Evolutionary conservation across 2,888 invertebrate genomes (phyloP), one percentile per base, ranked within the genome.

Genomic region (Cryptosula pallasiana): DNA sequence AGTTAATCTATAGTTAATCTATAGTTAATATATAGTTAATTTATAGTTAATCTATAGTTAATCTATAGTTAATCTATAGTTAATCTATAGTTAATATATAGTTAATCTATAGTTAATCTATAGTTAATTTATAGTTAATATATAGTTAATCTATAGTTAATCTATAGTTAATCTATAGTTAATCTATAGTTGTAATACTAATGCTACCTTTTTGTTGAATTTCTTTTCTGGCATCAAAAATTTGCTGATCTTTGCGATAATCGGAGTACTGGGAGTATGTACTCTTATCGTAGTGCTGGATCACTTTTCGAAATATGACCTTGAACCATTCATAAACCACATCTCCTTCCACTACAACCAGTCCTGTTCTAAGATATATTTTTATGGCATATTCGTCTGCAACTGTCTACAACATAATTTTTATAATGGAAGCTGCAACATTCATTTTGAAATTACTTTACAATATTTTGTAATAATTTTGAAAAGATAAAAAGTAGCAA

Each of bases 311-410:
- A 71, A 81, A 79, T 23, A 75, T 71, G 34, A 75, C 75, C 25
- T 76, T 73, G 75, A 81, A 81, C 82, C 81, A 82, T 70, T 81
- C 79, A 23, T 80, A 75, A 0, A 79, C 79, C 73, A 77, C 77
- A 9, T 72, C 45, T 0, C 82, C 81, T 36, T 77, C 74, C 3
- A 82, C 74, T 63, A 73, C 76, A 72, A 82, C 69, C 23, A 76
- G 77, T 20, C 82, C 82, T 36, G 77, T 77, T 13, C 71, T 74
- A 78, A 79, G 77, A 63, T 76, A 78, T 25, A 81, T 77, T 34
- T 78, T 79, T 1, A 82, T 71, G 0, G 75, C 76, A 16, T 81
- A 76, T 55, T 78, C 78, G 70, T 81, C 80, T 3, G 79, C 79
- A 9, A 27, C 32, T 13, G 63, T 63, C 63, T 63, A 32, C n/a